Conservation (phyloP, 2,797 vertebrate genomes). For the Anguilla pacifica region DNA sequence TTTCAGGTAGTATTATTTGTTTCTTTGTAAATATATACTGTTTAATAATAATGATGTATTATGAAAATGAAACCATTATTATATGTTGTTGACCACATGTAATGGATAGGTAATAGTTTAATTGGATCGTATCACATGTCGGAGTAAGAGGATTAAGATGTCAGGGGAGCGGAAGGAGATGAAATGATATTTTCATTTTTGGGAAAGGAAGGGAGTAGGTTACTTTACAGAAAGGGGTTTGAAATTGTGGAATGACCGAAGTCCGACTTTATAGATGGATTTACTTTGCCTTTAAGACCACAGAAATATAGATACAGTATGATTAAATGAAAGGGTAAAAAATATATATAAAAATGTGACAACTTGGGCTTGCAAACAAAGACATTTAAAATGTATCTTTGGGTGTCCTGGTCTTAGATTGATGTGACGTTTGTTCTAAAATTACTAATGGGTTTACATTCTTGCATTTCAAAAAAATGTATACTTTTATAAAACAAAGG, state of each 20-base stretch:
- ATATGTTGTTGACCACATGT: neutral
- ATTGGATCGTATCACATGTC: neutral
- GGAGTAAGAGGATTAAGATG: constrained; percentile 1
- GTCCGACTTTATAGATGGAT: neutral
- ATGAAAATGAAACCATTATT: neutral
- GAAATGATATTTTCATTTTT: neutral
- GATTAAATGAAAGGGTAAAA: neutral
- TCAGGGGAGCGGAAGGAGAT: neutral
- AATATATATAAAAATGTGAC: neutral
- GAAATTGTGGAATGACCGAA: neutral
- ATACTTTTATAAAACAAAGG: neutral
- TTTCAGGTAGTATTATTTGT: neutral
- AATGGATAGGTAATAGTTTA: neutral
- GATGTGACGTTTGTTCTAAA: neutral
- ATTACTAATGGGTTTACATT: neutral
- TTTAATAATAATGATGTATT: neutral
- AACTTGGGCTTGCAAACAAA: neutral
- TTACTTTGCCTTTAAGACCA: too few relatives aligned
- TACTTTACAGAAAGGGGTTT: neutral
- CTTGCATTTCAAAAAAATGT: neutral
- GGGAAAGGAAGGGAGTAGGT: neutral
- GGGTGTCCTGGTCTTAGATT: neutral
- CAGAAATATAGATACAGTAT: too few relatives aligned
- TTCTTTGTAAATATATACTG: neutral
- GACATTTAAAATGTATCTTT: neutral